Conservation (phyloP, 2,888 invertebrate genomes). For the Augiades crinisus region DNA sequence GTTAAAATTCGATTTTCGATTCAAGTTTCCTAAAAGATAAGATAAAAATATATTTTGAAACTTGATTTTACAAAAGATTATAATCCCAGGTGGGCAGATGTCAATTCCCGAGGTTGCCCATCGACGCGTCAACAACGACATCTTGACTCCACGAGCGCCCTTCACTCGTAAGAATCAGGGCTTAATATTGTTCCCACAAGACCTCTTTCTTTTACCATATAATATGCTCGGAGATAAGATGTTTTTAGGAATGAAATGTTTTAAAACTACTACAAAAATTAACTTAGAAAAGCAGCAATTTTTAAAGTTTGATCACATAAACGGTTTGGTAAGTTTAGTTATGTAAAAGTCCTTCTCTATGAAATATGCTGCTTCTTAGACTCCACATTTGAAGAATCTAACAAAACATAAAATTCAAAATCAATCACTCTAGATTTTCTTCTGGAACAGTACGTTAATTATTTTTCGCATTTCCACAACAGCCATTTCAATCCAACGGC, state of each 20-base stretch:
- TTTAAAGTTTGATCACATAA: background rate
- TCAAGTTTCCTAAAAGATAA: background rate
- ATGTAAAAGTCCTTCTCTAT: too few relatives aligned
- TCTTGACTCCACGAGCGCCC: conserved; percentile 7
- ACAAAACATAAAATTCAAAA: too few relatives aligned
- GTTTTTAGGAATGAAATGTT: too few relatives aligned
- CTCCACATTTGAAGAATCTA: too few relatives aligned
- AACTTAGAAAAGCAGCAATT: too few relatives aligned
- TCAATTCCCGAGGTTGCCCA: conserved; percentile 3
- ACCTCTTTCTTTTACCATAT: background rate
- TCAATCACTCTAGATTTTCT: background rate
- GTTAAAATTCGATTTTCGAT: too few relatives aligned
- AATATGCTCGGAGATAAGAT: too few relatives aligned
- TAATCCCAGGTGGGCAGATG: conserved; percentile 2
- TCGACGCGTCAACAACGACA: background rate
- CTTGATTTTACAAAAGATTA: conserved; percentile 1
- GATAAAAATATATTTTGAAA: background rate
- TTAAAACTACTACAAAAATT: too few relatives aligned
- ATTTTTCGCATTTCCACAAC: background rate
- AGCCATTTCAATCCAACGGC: background rate
- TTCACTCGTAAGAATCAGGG: conserved; percentile 6
- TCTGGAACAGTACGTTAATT: background rate
- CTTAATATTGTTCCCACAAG: conserved; percentile 1
- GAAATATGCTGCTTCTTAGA: too few relatives aligned
- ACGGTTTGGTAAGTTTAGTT: too few relatives aligned